Evolutionary conservation across 2,888 invertebrate genomes (phyloP).

Genomic region (Mimas tiliae): DNA sequence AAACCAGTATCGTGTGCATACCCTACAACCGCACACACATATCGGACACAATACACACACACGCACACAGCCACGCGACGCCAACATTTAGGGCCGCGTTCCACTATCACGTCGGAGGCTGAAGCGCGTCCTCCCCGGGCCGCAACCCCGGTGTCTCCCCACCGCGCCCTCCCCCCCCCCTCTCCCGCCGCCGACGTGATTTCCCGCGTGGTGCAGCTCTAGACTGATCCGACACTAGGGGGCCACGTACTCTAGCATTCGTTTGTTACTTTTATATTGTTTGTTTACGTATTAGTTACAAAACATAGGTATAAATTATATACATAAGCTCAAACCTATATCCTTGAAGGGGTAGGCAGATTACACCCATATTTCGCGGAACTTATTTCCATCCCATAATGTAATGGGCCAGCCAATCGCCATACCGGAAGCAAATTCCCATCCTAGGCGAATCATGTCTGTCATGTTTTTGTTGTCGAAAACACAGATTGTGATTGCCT

Average conservation of each 20-base stretch:
- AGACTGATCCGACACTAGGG: constrained; percentile 48
- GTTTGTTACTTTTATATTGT: constrained; percentile 26
- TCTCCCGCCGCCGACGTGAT: constrained; percentile 53
- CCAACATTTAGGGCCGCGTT: constrained; percentile 53
- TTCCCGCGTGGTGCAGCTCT: constrained; percentile 67
- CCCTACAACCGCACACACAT: constrained; percentile 34
- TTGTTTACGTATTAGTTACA: not conserved
- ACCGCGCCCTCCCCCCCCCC: constrained; percentile 32
- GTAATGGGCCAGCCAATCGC: too few species aligned
- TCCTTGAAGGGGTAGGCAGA: too few species aligned
- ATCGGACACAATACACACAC: constrained; percentile 29
- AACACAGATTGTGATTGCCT: too few species aligned
- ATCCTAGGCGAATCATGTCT: too few species aligned
- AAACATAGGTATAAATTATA: too few species aligned
- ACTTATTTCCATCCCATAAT: too few species aligned
- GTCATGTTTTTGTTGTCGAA: too few species aligned
- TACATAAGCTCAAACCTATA: too few species aligned
- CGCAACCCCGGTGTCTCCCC: constrained; percentile 31
- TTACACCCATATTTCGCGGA: too few species aligned
- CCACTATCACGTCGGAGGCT: constrained; percentile 45
- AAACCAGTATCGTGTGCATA: not conserved
- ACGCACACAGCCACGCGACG: constrained; percentile 49
- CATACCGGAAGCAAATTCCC: too few species aligned
- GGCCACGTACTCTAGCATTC: constrained; percentile 44
- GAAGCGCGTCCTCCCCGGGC: constrained; percentile 34